phyloP scores from a whole-genome alignment of 2,113 vertebrate genomes.

The Periophthalmus modestus region DNA sequence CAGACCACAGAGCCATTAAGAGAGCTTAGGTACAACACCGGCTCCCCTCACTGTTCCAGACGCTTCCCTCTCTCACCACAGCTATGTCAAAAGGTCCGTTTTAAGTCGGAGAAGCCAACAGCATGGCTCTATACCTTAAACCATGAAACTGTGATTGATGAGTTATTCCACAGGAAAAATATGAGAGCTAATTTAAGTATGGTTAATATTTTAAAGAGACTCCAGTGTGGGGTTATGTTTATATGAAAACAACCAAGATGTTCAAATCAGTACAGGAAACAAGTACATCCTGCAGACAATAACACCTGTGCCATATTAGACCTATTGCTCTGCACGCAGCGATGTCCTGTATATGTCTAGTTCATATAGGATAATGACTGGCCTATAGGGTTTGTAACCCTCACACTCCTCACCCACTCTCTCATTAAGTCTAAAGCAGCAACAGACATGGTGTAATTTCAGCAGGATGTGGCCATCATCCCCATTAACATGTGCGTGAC shows the following conservation, averaged over 20 bases:
- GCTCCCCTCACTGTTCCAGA: slow-evolving; percentile 48
- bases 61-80: slow-evolving; percentile 53
- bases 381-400: slow-evolving; percentile 52
- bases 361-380: slow-evolving; percentile 64
- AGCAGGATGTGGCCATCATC: slow-evolving; percentile 68
- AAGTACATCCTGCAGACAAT: slow-evolving; percentile 37
- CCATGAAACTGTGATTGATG: slow-evolving; percentile 41
- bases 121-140: slow-evolving; percentile 44
- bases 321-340: slow-evolving; percentile 8
- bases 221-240: slow-evolving; percentile 15
- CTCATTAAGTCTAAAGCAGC: slow-evolving; percentile 65
- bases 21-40: slow-evolving; percentile 39
- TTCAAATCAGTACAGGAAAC: slow-evolving; percentile 27
- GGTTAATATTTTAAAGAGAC: slow-evolving; percentile 38
- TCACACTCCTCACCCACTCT: slow-evolving; percentile 41
- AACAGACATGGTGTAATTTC: slow-evolving; percentile 69
- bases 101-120: slow-evolving; percentile 48
- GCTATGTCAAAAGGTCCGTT: slow-evolving; percentile 59
- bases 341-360: slow-evolving; percentile 48
- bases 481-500: slow-evolving; percentile 63
- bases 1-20: slow-evolving; percentile 66
- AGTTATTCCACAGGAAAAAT: slow-evolving; percentile 37
- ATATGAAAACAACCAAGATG: slow-evolving; percentile 5
- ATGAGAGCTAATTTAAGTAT: slow-evolving; percentile 19
- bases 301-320: slow-evolving; percentile 64